A percentile compares a stretch with the other conserved stretches of the same genome.
Evolutionary conservation across 23 tunicate species (phyloP).

Genomic region (Halocynthia roretzi): DNA sequence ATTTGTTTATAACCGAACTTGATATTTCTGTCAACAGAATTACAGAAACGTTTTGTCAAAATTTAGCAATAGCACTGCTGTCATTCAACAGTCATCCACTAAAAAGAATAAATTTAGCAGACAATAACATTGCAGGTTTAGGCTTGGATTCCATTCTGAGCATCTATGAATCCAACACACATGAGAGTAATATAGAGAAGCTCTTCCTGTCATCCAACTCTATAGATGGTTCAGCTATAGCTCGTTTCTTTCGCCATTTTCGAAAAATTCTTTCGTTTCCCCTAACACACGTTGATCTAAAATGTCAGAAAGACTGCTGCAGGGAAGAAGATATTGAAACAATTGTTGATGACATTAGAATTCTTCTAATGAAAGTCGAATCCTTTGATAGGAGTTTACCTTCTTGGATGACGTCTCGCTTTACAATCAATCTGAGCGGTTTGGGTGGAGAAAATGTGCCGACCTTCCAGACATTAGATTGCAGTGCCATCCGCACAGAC

Average conservation of each 20-base stretch:
- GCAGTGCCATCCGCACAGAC: conserved; percentile 66
- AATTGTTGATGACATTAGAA: conserved; percentile 6
- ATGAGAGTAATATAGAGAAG: conserved; percentile 5
- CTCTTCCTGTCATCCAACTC: conserved; percentile 36
- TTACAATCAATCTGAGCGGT: conserved; percentile 29
- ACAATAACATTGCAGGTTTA: conserved; percentile 39
- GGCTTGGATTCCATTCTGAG: conserved; percentile 25
- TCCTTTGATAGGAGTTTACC: too few relatives aligned
- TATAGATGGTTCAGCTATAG: conserved; percentile 4
- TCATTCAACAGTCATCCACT: conserved; percentile 17
- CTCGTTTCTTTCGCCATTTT: not conserved
- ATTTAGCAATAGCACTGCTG: conserved; percentile 9
- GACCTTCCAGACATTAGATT: conserved; percentile 16
- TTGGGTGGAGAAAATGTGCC: conserved; percentile 50
- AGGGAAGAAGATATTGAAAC: conserved; percentile 50
- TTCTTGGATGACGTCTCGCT: not conserved
- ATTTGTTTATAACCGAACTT: conserved; percentile 11
- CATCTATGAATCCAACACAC: conserved; percentile 16
- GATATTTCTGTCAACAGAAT: conserved; percentile 62
- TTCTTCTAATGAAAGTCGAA: too few relatives aligned
- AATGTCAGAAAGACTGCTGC: conserved; percentile 46
- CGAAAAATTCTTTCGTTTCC: not conserved
- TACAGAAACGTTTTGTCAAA: conserved; percentile 4
- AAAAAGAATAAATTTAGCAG: conserved; percentile 25
- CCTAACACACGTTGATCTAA: conserved; percentile 37